These are phyloP conservation scores for Steinernema feltiae DNA, from an alignment of 1,140 invertebrate species.

Conservation along the genomic window DNA sequence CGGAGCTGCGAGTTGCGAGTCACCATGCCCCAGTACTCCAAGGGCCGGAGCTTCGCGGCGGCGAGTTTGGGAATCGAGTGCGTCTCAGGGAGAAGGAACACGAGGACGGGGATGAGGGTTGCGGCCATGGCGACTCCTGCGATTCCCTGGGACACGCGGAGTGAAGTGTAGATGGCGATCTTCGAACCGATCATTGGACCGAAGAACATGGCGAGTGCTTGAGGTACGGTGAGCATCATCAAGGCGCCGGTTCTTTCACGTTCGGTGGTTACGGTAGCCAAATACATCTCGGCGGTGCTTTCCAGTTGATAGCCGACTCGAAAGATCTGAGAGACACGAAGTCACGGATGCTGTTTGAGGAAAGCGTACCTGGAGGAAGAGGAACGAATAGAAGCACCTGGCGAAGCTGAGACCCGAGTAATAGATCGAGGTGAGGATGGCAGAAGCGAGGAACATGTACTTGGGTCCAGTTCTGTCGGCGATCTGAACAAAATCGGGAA, in stretches of 20 bases:
- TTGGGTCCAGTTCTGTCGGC: conserved; percentile 55
- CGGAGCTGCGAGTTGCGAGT: conserved; percentile 49
- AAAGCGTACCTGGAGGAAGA: conserved; percentile 49
- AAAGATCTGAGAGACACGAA: conserved; percentile 37
- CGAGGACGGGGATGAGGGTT: conserved; percentile 48
- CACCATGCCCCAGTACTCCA: conserved; percentile 57
- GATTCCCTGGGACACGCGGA: conserved; percentile 48
- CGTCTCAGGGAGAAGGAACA: conserved; percentile 53
- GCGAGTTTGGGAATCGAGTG: conserved; percentile 54
- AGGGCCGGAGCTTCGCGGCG: conserved; percentile 49
- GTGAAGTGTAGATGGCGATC: conserved; percentile 51
- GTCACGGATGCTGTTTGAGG: background rate
- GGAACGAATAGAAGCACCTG: conserved; percentile 49
- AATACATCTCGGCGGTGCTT: conserved; percentile 55
- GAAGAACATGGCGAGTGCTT: conserved; percentile 52
- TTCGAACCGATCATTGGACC: conserved; percentile 48
- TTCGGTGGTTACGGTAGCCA: conserved; percentile 57
- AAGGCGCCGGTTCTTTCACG: conserved; percentile 50
- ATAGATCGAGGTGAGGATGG: conserved; percentile 52
- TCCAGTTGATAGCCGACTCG: conserved; percentile 55
- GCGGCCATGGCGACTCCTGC: conserved; percentile 41
- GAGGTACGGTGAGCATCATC: conserved; percentile 54
- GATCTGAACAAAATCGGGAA: conserved; percentile 23
- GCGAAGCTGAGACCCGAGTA: conserved; percentile 51
- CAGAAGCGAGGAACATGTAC: conserved; percentile 53